These are phyloP conservation scores for Parnassius orleans DNA, from an alignment of 2,888 invertebrate species.

Conservation along the genomic window DNA sequence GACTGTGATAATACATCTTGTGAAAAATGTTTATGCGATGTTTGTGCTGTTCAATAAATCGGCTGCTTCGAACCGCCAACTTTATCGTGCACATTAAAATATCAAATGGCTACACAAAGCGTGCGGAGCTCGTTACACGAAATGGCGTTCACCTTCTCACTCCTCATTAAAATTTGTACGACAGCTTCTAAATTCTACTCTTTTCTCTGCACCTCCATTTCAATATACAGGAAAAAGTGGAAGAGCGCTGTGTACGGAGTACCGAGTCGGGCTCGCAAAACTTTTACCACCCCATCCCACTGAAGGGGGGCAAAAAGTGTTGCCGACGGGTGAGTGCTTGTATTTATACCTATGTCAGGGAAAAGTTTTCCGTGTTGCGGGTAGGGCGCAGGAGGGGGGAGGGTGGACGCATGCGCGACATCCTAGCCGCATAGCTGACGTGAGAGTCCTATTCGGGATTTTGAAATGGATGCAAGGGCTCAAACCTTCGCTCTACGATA, in stretches of 20 bases:
- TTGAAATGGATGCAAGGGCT: conserved; percentile 46
- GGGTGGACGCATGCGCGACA: conserved; percentile 68
- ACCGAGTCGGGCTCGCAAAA: conserved; percentile 75
- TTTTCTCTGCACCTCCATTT: conserved; percentile 80
- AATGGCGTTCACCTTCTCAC: conserved; percentile 65
- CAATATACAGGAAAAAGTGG: conserved; percentile 81
- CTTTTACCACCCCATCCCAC: conserved; percentile 71
- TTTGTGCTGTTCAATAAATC: conserved; percentile 38
- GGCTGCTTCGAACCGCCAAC: conserved; percentile 39
- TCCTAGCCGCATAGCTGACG: conserved; percentile 61
- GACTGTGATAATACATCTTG: not conserved
- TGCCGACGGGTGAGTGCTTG: conserved; percentile 74
- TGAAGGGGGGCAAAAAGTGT: conserved; percentile 76
- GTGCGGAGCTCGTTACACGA: conserved; percentile 57
- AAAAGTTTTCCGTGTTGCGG: conserved; percentile 82
- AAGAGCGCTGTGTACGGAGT: conserved; percentile 79
- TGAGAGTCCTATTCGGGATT: conserved; percentile 70
- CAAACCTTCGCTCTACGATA: conserved; percentile 29
- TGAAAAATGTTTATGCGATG: conserved; percentile 34
- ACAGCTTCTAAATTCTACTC: conserved; percentile 80
- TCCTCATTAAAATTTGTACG: conserved; percentile 80
- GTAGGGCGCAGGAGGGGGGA: conserved; percentile 53
- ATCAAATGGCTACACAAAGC: conserved; percentile 46
- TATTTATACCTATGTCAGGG: conserved; percentile 77
- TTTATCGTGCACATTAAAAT: conserved; percentile 46